Base-by-base conservation (phyloP, 2,797 vertebrate species). In the Benthosema pterotum region DNA sequence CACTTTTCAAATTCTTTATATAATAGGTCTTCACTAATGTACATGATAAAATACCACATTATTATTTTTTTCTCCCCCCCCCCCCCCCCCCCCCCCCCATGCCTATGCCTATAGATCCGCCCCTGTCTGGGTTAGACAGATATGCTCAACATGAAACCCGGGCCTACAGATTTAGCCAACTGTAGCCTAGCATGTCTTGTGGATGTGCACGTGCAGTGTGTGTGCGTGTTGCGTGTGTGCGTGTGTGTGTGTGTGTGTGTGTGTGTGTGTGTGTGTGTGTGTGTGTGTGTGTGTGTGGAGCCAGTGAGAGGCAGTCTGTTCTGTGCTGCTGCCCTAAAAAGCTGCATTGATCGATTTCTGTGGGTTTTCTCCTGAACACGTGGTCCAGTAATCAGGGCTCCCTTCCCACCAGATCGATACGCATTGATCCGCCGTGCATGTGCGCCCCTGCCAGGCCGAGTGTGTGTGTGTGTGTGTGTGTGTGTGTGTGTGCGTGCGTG, bases 271-370 rank as follows among this genome's bases (percentile, higher is more conserved):
- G 45, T 13, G 45, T 47, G 45, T 13, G 45, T n/a, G 45, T 11
- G 45, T 47, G 45, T 11, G 45, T 47, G 45, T 11, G 45, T 47
- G 45, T 11, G 45, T n/a, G 7, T 9, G 85, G 82, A 86, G 84
- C 82, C 85, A 86, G 87, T 38, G 32, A 9, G 76, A 86, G 82
- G 82, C 82, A 89, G 87, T 90, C 86, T 90, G 86, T 89, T 89
- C 87, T 89, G 88, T 91, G 88, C 91, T 91, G 90, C 89, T 91
- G 91, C 91, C 88, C 91, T 92, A 93, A 93, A 91, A 93, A 94
- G 91, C 93, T 93, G 92, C 93, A 93, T 91, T 92, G 88, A 94
- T 94, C 92, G 93, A 94, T 94, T 93, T 93, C 92, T 90, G 87
- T 87, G 91, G 89, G 88, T 93, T 94, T 94, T 93, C 91, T 93